Evolutionary conservation across 2,888 invertebrate genomes (phyloP), one percentile per base, ranked within the genome.

Genomic region (Macrostomum cliftonense): DNA sequence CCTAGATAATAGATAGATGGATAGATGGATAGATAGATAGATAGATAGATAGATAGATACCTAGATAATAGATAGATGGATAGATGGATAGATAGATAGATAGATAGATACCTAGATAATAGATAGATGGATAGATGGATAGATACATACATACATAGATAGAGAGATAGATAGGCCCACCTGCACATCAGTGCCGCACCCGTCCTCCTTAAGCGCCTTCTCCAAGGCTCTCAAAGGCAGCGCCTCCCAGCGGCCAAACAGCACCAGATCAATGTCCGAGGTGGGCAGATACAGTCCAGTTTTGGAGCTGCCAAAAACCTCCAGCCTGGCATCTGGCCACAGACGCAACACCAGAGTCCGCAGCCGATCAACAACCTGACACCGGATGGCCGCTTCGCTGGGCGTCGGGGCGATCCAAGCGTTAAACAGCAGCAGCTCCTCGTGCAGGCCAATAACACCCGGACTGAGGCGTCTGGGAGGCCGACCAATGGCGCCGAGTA

Each of bases 241-340:
- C 69, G 81, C 80, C 63, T 82, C 80, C 89, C 91, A 93, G 65
- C 85, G 82, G 13, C 76, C 76, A 59, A 76, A 75, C 47, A 82
- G 79, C 51, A 81, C 80, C 60, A 82, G 71, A 69, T 81, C 81
- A 58, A 81, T 80, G 69, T 81, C 81, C 73, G 80, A 79, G 65
- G 93, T 93, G 57, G 95, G 95, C 68, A 97, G 77, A 75, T 93
- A 97, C 56, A 97, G 79, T 49, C 89, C 89, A 55, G 95, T 95
- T 60, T 87, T 79, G 74, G 91, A 93, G 64, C 91, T 91, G 63
- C 95, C 95, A 76, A 95, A 97, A 63, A 93, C 83, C 74, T 93
- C 16, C 16, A 40, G 14, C 43, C 14, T 2, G 21, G 21, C 14
- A 44, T 48, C 80, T 52, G 87, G 86, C 88, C 89, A 93, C 61